Conservation (phyloP, 2,113 vertebrate species). For the Hymenochirus boettgeri region DNA sequence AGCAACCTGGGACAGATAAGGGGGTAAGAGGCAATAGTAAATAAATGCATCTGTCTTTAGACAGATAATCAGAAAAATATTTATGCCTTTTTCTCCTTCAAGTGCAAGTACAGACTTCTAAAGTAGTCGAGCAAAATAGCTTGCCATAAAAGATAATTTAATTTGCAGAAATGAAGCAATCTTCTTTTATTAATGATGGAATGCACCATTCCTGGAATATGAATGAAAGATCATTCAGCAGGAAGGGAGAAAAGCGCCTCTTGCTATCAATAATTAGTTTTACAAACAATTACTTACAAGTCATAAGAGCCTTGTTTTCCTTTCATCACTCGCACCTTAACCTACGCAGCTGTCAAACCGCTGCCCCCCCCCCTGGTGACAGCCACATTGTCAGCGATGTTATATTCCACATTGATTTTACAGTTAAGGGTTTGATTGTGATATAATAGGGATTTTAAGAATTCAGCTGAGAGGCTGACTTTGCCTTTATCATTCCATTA, state of each 20-base stretch:
- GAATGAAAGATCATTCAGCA: slow-evolving; percentile 46
- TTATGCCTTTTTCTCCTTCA: slow-evolving; percentile 46
- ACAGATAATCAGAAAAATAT: slow-evolving; percentile 46
- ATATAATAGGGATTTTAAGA: slow-evolving; percentile 87
- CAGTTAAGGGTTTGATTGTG: slow-evolving; percentile 78
- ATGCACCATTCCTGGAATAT: slow-evolving; percentile 56
- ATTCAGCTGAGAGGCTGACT: slow-evolving; percentile 84
- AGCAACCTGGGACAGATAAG: slow-evolving; percentile 11
- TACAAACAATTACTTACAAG: slow-evolving; percentile 53
- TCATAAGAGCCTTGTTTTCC: slow-evolving; percentile 54
- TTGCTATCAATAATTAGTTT: slow-evolving; percentile 47
- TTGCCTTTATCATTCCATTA: slow-evolving; percentile 99
- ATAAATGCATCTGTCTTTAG: slow-evolving; percentile 35
- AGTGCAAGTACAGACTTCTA: slow-evolving; percentile 50
- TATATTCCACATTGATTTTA: slow-evolving; percentile 82
- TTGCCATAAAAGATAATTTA: slow-evolving; percentile 60
- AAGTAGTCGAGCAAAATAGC: slow-evolving; percentile 55
- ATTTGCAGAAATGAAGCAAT: slow-evolving; percentile 62
- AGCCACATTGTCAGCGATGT: slow-evolving; percentile 72
- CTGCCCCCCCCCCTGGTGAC: slow-evolving; percentile 64
- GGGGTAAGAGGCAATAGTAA: slow-evolving; percentile 9
- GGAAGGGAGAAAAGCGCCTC: slow-evolving; percentile 25
- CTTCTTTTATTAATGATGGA: slow-evolving; percentile 51
- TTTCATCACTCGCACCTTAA: slow-evolving; percentile 54
- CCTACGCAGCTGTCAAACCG: slow-evolving; percentile 62